Conservation (phyloP, 2,113 vertebrate species). For the Mugil cephalus region DNA sequence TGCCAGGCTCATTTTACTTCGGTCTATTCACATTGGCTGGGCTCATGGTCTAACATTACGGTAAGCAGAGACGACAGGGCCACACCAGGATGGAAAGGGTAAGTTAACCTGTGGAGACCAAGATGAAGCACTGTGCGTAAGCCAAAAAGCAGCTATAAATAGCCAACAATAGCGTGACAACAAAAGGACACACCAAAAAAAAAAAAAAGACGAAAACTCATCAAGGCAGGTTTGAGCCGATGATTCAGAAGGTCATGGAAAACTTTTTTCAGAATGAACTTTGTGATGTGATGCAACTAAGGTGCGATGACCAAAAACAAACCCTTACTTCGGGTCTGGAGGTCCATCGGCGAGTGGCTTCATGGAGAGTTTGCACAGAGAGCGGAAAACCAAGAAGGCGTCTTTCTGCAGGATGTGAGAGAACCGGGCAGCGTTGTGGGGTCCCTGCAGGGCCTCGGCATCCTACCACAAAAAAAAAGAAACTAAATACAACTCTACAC, state of each 20-base stretch:
- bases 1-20: constrained; percentile 49
- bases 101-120: constrained; percentile 16
- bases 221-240: no score
- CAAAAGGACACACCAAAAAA: neutral
- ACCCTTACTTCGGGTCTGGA: constrained; percentile 95
- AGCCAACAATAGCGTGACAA: constrained; percentile 3
- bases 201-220: no score
- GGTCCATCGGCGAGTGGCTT: constrained; percentile 96
- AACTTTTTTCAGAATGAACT: neutral
- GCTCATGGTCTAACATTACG: constrained; percentile 54
- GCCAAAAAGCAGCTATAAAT: neutral
- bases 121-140: neutral
- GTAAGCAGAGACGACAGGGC: constrained; percentile 62
- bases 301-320: no score
- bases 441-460: constrained; percentile 85
- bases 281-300: no score
- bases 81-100: constrained; percentile 42
- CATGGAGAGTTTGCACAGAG: constrained; percentile 98
- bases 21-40: constrained; percentile 31
- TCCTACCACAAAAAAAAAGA: constrained; percentile 82
- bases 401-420: constrained; percentile 97
- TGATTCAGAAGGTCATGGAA: no score
- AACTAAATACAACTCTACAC: neutral
- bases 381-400: constrained; percentile 96
- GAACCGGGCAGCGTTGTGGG: constrained; percentile 87